Percentiles rank a stretch among this genome's conserved stretches.
phyloP scores from a whole-genome alignment of 2,888 invertebrate species.

The Bedellia somnulentella region DNA sequence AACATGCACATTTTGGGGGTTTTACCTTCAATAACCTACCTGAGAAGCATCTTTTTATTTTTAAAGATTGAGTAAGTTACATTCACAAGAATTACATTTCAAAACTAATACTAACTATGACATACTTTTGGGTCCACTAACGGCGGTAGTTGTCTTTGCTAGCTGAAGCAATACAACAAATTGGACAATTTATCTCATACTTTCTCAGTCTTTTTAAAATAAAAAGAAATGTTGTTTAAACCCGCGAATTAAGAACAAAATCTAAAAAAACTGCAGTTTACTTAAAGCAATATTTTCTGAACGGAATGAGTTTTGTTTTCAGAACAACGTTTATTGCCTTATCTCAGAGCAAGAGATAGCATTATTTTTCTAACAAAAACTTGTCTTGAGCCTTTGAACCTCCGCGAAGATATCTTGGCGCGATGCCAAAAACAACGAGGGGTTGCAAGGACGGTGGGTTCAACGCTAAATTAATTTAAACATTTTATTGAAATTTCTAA shows the following conservation, averaged over 20 bases:
- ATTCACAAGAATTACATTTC: too few relatives aligned
- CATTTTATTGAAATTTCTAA: slow-evolving; percentile 9
- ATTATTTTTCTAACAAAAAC: slow-evolving; percentile 38
- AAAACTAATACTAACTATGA: too few relatives aligned
- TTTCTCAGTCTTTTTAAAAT: too few relatives aligned
- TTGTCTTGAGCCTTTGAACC: slow-evolving; percentile 46
- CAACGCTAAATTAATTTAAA: slow-evolving; percentile 19
- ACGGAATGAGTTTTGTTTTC: slow-evolving; percentile 43
- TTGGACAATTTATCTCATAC: too few relatives aligned
- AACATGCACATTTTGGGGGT: too few relatives aligned
- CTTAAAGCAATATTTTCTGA: slow-evolving; percentile 17
- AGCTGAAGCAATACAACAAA: too few relatives aligned
- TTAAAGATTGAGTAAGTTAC: too few relatives aligned
- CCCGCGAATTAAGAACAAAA: neutral
- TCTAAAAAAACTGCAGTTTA: slow-evolving; percentile 2
- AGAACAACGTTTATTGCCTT: slow-evolving; percentile 48
- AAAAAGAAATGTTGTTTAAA: too few relatives aligned
- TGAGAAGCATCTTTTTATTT: too few relatives aligned
- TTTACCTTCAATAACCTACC: too few relatives aligned
- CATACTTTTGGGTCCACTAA: too few relatives aligned
- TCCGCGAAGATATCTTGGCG: slow-evolving; percentile 51
- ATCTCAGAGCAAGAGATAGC: slow-evolving; percentile 47
- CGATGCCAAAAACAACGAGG: slow-evolving; percentile 36
- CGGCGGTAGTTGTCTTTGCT: too few relatives aligned
- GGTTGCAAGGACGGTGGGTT: slow-evolving; percentile 25